These are phyloP conservation scores for Coregonus suidteri DNA, from an alignment of 2,797 vertebrate genomes.

Conservation along the genomic window DNA sequence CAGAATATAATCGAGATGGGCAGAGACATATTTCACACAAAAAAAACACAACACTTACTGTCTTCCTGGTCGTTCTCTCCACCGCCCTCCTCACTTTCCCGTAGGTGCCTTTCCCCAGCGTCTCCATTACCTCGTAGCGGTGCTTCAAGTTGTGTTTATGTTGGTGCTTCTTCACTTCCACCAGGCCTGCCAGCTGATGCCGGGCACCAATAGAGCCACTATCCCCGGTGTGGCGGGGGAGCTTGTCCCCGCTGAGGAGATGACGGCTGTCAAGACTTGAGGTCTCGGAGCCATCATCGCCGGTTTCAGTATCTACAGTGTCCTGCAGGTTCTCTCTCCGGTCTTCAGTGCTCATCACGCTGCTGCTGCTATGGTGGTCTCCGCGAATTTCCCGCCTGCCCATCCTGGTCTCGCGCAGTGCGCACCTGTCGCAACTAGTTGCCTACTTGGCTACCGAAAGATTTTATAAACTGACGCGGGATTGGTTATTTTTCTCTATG, in stretches of 20 bases:
- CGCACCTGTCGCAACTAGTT: slow-evolving; percentile 51
- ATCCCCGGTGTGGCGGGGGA: slow-evolving; percentile 16
- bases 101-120: slow-evolving; percentile 79
- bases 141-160: slow-evolving; percentile 83
- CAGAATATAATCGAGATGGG: not conserved
- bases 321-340: slow-evolving; percentile 58
- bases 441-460: not conserved
- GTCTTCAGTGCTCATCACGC: slow-evolving; percentile 56
- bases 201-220: slow-evolving; percentile 6
- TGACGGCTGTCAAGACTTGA: slow-evolving; percentile 12
- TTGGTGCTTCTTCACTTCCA: slow-evolving; percentile 78
- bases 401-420: slow-evolving; percentile 57
- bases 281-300: slow-evolving; percentile 19
- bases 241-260: slow-evolving; percentile 26
- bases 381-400: slow-evolving; percentile 68
- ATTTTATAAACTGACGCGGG: not conserved
- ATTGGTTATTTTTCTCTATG: not conserved
- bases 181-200: slow-evolving; percentile 20
- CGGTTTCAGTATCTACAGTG: slow-evolving; percentile 37
- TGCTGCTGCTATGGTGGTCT: slow-evolving; percentile 16
- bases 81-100: slow-evolving; percentile 82
- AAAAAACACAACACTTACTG: slow-evolving; percentile 60
- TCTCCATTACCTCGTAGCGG: slow-evolving; percentile 81
- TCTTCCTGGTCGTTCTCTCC: slow-evolving; percentile 71
- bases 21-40: not conserved